These are phyloP conservation scores for Amiota communis DNA, from an alignment of 2,888 invertebrate species.

Conservation along the genomic window DNA sequence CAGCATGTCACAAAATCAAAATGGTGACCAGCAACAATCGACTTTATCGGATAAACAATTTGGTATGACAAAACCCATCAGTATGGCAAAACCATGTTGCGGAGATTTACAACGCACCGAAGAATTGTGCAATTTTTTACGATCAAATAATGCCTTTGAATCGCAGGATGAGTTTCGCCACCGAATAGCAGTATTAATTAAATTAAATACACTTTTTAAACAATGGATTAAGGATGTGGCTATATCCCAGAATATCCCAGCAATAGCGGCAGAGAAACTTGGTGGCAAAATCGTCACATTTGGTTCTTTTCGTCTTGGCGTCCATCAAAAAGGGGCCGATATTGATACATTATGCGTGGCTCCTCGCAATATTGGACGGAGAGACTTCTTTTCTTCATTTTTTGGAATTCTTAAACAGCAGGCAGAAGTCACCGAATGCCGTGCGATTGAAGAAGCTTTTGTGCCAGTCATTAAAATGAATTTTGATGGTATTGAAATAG, in stretches of 20 bases:
- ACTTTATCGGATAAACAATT: too few species aligned
- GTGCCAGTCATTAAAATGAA: slow-evolving; percentile 98
- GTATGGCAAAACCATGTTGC: neutral
- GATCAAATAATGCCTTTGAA: slow-evolving; percentile 90
- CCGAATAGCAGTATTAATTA: slow-evolving; percentile 83
- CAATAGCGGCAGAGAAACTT: slow-evolving; percentile 86
- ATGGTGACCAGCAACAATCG: too few species aligned
- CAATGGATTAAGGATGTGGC: slow-evolving; percentile 93
- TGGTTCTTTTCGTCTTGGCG: slow-evolving; percentile 88
- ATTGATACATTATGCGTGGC: too few species aligned
- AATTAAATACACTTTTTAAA: slow-evolving; percentile 88
- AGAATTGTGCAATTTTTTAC: too few species aligned
- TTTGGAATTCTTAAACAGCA: slow-evolving; percentile 79
- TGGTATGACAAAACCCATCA: neutral
- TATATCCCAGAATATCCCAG: slow-evolving; percentile 88
- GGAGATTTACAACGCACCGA: slow-evolving; percentile 72
- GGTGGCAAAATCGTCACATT: slow-evolving; percentile 91
- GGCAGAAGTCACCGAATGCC: slow-evolving; percentile 83
- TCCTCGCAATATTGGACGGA: too few species aligned
- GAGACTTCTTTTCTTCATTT: too few species aligned
- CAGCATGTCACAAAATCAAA: too few species aligned
- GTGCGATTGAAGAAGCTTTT: slow-evolving; percentile 94
- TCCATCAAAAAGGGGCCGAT: slow-evolving; percentile 73
- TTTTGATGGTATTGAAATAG: slow-evolving; percentile 97
- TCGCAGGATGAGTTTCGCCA: slow-evolving; percentile 89